phyloP scores from a whole-genome alignment of 37 sponge, comb jelly and placozoan genomes.

The Axinella damicornis region DNA sequence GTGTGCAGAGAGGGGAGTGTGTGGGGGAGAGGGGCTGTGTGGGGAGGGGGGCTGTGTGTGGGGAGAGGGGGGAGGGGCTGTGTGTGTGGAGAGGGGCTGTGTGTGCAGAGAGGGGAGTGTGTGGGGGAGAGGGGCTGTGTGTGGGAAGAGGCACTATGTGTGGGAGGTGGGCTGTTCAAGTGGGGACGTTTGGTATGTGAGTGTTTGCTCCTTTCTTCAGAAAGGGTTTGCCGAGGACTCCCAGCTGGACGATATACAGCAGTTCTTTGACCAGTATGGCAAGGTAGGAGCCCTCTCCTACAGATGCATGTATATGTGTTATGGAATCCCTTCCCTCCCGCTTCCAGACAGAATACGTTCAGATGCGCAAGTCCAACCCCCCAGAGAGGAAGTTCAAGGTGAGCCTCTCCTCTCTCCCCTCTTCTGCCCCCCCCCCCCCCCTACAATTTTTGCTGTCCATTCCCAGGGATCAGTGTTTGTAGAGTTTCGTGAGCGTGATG shows the following conservation, averaged over 20 bases:
- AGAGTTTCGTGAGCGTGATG: conserved; percentile 36
- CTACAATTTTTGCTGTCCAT: background rate
- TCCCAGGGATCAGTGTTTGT: conserved; percentile 87
- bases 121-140: conserved; percentile 67
- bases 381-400: conserved; percentile 54
- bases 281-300: conserved; percentile 32
- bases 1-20: too few relatives aligned
- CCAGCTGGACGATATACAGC: conserved; percentile 69
- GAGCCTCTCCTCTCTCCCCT: background rate
- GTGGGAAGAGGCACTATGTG: too few relatives aligned
- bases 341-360: conserved; percentile 50
- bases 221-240: conserved; percentile 79
- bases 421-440: background rate
- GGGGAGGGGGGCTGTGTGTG: conserved; percentile 62
- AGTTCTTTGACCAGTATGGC: conserved; percentile 76
- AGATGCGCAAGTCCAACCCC: conserved; percentile 48
- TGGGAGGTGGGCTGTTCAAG: background rate
- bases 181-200: too few relatives aligned
- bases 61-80: conserved; percentile 64
- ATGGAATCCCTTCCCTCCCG: too few relatives aligned
- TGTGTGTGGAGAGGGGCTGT: background rate
- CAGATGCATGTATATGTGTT: background rate
- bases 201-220: conserved; percentile 22
- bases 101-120: too few relatives aligned
- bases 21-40: background rate